Percentiles rank a stretch among this genome's conserved stretches.
Evolutionary conservation across 2,113 vertebrate genomes (phyloP).

Genomic region (Catharus minimus): DNA sequence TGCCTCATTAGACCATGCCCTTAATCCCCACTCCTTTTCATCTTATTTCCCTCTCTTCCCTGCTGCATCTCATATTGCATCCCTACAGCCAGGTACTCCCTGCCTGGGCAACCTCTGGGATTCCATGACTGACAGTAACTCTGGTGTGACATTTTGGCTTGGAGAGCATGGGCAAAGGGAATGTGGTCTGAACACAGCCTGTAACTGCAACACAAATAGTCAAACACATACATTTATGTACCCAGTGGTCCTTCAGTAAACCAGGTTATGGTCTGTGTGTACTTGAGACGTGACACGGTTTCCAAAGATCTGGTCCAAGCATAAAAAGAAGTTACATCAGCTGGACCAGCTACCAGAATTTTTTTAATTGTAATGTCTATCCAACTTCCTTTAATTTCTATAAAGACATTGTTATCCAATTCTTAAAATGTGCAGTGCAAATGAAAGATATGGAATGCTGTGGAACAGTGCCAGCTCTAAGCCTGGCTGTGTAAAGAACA

Average conservation of each 20-base stretch:
- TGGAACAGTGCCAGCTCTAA: neutral
- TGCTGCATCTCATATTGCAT: neutral
- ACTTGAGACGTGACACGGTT: neutral
- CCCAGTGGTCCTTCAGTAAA: neutral
- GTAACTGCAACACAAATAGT: neutral
- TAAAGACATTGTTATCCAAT: neutral
- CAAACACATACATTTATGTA: neutral
- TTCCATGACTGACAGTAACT: neutral
- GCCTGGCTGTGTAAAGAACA: neutral
- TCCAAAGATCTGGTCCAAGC: neutral
- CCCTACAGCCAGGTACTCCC: neutral
- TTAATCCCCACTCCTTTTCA: neutral
- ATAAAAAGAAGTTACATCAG: neutral
- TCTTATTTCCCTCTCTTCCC: neutral
- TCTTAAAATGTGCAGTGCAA: neutral
- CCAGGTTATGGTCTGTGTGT: neutral
- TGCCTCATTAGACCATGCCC: neutral
- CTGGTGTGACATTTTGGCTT: neutral
- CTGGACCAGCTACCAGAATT: neutral
- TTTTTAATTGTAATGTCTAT: neutral
- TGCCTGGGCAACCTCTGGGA: neutral
- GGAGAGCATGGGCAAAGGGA: neutral
- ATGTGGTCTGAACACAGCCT: neutral
- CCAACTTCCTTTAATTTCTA: neutral
- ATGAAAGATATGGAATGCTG: neutral